A percentile compares a stretch with the other conserved stretches of the same genome.
Evolutionary conservation across 2,113 vertebrate species (phyloP).

Genomic region (Sigmodon hispidus): DNA sequence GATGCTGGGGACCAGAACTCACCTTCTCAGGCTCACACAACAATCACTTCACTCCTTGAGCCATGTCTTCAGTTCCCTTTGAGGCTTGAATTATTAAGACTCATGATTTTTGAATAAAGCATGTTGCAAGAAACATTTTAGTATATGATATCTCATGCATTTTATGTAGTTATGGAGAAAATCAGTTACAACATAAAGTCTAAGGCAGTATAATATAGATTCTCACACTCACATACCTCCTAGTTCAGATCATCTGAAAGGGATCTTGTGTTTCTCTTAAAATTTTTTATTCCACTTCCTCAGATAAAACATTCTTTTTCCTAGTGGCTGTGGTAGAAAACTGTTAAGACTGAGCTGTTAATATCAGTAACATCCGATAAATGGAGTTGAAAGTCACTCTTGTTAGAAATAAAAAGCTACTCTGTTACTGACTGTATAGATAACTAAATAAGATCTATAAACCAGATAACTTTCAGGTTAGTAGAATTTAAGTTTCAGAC

Average conservation of each 20-base stretch:
- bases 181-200: background rate
- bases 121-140: background rate
- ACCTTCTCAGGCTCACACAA: background rate
- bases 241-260: background rate
- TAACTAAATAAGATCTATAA: background rate
- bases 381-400: constrained; percentile 18
- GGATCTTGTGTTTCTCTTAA: background rate
- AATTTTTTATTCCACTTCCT: constrained; percentile 11
- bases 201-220: background rate
- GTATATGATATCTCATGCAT: background rate
- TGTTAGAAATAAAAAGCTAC: background rate
- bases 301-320: constrained; percentile 2
- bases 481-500: background rate
- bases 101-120: constrained; percentile 42
- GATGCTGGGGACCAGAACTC: background rate
- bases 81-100: background rate
- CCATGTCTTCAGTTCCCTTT: background rate
- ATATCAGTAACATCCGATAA: background rate
- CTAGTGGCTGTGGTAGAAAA: constrained; percentile 11
- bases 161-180: background rate
- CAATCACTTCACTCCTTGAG: background rate
- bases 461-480: constrained; percentile 39
- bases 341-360: background rate
- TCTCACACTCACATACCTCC: background rate
- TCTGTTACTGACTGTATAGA: constrained; percentile 7